Percentiles rank a stretch among this genome's conserved stretches.
Evolutionary conservation across 2,113 vertebrate genomes (phyloP).

Genomic region (Centrocercus urophasianus): DNA sequence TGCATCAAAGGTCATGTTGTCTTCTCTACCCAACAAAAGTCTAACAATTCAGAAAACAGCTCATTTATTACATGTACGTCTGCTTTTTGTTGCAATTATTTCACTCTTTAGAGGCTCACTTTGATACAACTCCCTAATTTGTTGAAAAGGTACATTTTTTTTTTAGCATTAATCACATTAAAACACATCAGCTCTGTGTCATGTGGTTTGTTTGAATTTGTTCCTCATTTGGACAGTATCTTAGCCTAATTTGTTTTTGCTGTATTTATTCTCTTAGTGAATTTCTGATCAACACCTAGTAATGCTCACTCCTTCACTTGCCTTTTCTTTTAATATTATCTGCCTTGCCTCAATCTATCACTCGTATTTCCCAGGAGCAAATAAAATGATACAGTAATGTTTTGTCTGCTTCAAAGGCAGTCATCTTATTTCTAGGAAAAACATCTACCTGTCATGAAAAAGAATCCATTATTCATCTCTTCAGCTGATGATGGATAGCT

Average conservation of each 20-base stretch:
- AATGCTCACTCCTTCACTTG: not conserved
- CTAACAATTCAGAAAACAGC: not conserved
- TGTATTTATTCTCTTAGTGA: not conserved
- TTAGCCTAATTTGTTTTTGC: not conserved
- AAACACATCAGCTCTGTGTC: not conserved
- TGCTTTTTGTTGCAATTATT: not conserved
- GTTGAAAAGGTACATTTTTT: not conserved
- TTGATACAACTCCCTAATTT: not conserved
- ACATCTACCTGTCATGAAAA: not conserved
- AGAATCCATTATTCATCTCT: constrained; percentile 36
- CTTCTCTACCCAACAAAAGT: not conserved
- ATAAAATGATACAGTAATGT: not conserved
- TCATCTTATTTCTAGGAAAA: constrained; percentile 40
- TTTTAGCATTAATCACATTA: not conserved
- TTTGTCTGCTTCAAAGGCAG: constrained; percentile 35
- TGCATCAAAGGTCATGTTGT: not conserved
- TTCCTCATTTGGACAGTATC: not conserved
- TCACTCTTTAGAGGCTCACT: not conserved
- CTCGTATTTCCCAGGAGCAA: constrained; percentile 7
- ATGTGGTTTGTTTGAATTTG: not conserved
- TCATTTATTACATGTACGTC: not conserved
- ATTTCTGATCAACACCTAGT: not conserved
- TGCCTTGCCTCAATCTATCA: constrained; percentile 8
- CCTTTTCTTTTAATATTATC: not conserved
- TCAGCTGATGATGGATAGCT: constrained; percentile 10